phyloP scores from a whole-genome alignment of 2,113 vertebrate genomes.

The Pogona vitticeps region DNA sequence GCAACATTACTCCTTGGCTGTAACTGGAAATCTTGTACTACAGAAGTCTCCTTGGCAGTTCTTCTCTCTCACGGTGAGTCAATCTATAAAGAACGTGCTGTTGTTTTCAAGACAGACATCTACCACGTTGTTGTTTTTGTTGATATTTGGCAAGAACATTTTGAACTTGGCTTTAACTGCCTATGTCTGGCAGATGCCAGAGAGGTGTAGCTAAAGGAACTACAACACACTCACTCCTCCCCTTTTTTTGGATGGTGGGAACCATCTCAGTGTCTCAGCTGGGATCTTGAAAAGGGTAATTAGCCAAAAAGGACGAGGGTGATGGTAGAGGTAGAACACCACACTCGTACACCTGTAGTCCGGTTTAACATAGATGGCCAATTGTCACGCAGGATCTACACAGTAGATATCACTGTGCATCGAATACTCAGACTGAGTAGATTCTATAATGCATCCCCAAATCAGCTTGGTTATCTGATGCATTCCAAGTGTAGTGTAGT shows the following conservation, averaged over 20 bases:
- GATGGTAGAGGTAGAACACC: not conserved
- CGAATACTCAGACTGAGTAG: too few species aligned
- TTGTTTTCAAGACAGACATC: not conserved
- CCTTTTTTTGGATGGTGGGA: not conserved
- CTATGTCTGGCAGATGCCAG: not conserved
- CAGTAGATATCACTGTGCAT: not conserved
- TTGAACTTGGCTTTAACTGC: not conserved
- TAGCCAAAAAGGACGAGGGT: not conserved
- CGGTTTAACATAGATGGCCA: not conserved
- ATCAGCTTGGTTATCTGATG: too few species aligned
- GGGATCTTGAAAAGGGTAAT: not conserved
- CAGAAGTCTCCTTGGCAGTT: not conserved
- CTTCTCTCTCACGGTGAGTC: not conserved
- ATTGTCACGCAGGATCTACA: not conserved
- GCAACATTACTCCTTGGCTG: not conserved
- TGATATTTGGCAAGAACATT: not conserved
- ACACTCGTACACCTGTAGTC: not conserved
- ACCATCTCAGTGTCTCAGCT: not conserved
- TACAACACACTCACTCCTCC: not conserved
- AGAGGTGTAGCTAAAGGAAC: not conserved
- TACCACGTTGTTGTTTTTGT: not conserved
- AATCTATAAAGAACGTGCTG: not conserved
- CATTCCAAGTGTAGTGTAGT: too few species aligned
- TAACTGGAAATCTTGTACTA: not conserved
- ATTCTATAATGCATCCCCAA: too few species aligned